Evolutionary conservation across 2,888 invertebrate genomes (phyloP).

Genomic region (Macropis europaea): DNA sequence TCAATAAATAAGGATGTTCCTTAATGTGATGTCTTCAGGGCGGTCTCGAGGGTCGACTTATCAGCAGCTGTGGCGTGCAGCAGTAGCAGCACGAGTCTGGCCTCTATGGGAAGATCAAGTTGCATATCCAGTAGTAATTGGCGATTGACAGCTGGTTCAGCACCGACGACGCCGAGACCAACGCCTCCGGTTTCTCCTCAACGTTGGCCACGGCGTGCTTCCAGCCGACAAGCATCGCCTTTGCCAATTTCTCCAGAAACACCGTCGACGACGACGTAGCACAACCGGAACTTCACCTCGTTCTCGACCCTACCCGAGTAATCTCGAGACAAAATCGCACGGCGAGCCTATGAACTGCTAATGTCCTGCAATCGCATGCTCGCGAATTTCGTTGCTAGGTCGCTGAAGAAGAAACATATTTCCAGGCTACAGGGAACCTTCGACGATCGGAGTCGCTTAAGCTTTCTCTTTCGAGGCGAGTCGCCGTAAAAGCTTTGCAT

Average conservation of each 20-base stretch:
- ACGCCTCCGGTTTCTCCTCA: slow-evolving; percentile 90
- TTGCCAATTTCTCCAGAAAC: slow-evolving; percentile 69
- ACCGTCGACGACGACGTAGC: slow-evolving; percentile 71
- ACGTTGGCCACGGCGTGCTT: slow-evolving; percentile 81
- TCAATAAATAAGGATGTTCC: neutral
- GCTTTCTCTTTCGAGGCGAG: too few species aligned
- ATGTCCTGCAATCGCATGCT: too few species aligned
- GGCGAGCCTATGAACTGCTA: too few species aligned
- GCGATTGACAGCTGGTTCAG: slow-evolving; percentile 85
- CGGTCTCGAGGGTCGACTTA: slow-evolving; percentile 86
- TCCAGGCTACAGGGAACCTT: too few species aligned
- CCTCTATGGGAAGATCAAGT: slow-evolving; percentile 68
- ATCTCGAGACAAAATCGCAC: neutral
- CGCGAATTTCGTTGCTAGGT: too few species aligned
- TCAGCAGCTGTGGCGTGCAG: slow-evolving; percentile 83
- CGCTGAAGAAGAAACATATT: too few species aligned
- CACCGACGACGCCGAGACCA: slow-evolving; percentile 87
- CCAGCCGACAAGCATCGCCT: slow-evolving; percentile 67
- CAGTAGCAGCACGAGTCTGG: slow-evolving; percentile 82
- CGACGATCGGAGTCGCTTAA: too few species aligned
- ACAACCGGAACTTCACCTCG: slow-evolving; percentile 40
- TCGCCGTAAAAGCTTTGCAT: too few species aligned
- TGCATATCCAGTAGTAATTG: slow-evolving; percentile 80
- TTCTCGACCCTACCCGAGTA: slow-evolving; percentile 50
- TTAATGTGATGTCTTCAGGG: slow-evolving; percentile 57